Conservation (phyloP, 2,888 invertebrate species). For the Yponomeuta malinellus region DNA sequence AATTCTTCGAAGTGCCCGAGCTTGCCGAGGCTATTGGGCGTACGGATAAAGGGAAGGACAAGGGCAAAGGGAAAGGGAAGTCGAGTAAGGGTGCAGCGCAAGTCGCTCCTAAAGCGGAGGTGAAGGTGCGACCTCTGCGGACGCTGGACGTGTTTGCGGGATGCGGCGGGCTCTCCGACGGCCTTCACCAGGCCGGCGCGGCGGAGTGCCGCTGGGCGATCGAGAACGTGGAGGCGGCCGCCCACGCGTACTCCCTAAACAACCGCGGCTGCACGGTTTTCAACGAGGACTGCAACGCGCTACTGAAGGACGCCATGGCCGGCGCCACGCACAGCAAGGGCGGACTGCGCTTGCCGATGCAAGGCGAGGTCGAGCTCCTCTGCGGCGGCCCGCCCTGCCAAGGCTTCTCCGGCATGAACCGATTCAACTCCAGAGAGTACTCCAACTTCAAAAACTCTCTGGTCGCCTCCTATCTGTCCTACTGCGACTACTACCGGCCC, state of each 20-base stretch:
- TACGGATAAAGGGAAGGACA: conserved; percentile 78
- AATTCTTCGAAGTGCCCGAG: conserved; percentile 78
- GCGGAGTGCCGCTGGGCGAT: conserved; percentile 87
- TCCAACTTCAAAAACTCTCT: conserved; percentile 91
- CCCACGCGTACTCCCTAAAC: conserved; percentile 86
- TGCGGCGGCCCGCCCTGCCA: conserved; percentile 94
- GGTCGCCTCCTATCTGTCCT: conserved; percentile 87
- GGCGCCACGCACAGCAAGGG: conserved; percentile 67
- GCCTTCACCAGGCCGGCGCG: conserved; percentile 81
- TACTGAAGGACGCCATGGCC: conserved; percentile 81
- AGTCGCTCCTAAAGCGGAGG: conserved; percentile 29
- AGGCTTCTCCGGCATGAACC: conserved; percentile 93
- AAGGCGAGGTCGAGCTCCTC: conserved; percentile 88
- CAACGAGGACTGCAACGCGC: conserved; percentile 86
- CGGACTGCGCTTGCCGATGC: conserved; percentile 79
- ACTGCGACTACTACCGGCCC: conserved; percentile 90
- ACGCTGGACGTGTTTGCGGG: conserved; percentile 91
- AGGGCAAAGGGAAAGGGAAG: conserved; percentile 81
- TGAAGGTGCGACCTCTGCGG: conserved; percentile 69
- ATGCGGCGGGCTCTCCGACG: conserved; percentile 88
- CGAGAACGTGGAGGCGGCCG: conserved; percentile 85
- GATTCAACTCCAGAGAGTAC: conserved; percentile 89
- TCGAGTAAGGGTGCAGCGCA: conserved; percentile 49
- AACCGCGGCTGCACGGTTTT: conserved; percentile 84
- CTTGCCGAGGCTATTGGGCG: conserved; percentile 76